Evolutionary conservation across 2,797 vertebrate genomes (phyloP).

Genomic region (Protosalanx chinensis): DNA sequence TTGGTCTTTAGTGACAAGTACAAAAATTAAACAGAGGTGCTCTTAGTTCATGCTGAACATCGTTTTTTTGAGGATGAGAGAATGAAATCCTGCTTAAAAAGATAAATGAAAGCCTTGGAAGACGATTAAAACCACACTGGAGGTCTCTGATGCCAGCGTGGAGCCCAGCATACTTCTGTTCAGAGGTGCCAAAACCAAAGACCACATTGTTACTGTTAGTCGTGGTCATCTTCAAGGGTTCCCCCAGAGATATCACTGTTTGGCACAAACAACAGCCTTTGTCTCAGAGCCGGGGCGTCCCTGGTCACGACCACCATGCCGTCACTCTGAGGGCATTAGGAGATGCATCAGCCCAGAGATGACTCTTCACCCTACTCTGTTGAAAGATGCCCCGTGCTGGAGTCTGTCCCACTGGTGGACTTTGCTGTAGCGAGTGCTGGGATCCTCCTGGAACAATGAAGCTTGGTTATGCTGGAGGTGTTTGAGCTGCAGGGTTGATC

Average conservation of each 20-base stretch:
- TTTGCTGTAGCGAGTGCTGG: not conserved
- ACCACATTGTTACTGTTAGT: conserved; percentile 42
- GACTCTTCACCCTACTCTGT: not conserved
- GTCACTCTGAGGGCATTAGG: not conserved
- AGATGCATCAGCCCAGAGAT: not conserved
- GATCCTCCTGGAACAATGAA: too few species aligned
- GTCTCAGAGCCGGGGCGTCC: conserved; percentile 47
- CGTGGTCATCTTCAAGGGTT: conserved; percentile 30
- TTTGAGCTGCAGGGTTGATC: conserved; percentile 24
- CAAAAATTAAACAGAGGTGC: not conserved
- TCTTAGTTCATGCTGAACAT: not conserved
- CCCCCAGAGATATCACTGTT: conserved; percentile 46
- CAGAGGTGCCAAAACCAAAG: conserved; percentile 54
- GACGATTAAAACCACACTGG: too few species aligned
- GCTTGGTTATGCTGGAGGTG: conserved; percentile 17
- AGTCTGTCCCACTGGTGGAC: not conserved
- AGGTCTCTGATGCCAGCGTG: conserved; percentile 11
- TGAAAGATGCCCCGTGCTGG: not conserved
- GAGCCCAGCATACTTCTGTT: conserved; percentile 49
- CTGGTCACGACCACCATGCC: conserved; percentile 46
- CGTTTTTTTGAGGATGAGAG: not conserved
- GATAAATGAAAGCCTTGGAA: not conserved
- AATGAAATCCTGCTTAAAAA: conserved; percentile 6
- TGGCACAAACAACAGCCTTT: conserved; percentile 53
- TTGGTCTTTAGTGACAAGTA: not conserved